Percentiles rank a stretch among this genome's conserved stretches.
phyloP scores from a whole-genome alignment of 2,797 vertebrate genomes.

The Sebastes wilsoni region DNA sequence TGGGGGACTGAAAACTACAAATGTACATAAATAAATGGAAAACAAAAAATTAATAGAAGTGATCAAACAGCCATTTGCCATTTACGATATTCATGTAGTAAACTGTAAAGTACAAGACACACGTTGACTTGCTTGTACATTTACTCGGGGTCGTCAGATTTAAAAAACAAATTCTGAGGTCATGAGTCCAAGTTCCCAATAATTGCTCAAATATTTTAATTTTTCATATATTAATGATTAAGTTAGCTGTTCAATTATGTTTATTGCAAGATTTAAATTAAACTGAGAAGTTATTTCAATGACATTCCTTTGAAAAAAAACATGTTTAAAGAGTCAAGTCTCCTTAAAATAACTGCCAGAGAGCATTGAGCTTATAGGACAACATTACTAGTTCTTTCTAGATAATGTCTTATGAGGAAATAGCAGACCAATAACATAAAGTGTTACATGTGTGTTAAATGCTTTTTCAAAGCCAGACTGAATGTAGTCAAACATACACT shows the following conservation, averaged over 20 bases:
- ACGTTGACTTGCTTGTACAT: neutral
- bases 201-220: neutral
- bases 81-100: neutral
- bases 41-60: neutral
- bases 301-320: neutral
- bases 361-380: too few relatives aligned
- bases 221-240: neutral
- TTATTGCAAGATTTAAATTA: neutral
- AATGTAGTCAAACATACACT: neutral
- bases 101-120: neutral
- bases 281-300: neutral
- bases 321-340: neutral
- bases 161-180: neutral
- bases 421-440: neutral
- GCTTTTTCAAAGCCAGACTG: neutral
- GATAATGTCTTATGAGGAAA: neutral
- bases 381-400: neutral
- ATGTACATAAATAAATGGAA: neutral
- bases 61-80: neutral
- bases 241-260: neutral
- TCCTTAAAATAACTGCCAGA: neutral
- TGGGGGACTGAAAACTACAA: neutral
- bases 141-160: neutral
- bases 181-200: neutral
- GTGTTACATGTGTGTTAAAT: neutral